phyloP scores from a whole-genome alignment of 1,140 invertebrate genomes.

The Elymnias hypermnestra region DNA sequence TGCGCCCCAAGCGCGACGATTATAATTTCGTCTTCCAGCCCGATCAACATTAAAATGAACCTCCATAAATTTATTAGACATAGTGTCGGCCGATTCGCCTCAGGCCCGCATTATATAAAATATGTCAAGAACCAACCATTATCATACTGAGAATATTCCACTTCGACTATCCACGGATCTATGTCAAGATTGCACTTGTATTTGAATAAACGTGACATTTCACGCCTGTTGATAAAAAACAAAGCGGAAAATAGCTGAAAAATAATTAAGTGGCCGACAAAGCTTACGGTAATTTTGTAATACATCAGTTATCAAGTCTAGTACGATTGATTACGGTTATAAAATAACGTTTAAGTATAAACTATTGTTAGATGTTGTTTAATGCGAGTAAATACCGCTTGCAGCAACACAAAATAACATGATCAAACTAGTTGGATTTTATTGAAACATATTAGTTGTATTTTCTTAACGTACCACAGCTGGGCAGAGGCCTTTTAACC shows the following conservation, averaged over 20 bases:
- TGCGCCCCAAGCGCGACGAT: conserved; percentile 64
- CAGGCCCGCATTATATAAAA: conserved; percentile 70
- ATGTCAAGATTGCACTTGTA: conserved; percentile 32
- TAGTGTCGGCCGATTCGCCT: conserved; percentile 64
- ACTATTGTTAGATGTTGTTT: conserved; percentile 16
- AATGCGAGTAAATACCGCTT: conserved; percentile 2
- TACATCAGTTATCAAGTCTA: conserved; percentile 10
- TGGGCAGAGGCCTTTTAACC: too few species aligned
- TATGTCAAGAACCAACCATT: conserved; percentile 74
- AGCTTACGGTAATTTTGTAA: conserved; percentile 16
- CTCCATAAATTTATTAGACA: conserved; percentile 75
- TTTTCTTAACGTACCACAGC: too few species aligned
- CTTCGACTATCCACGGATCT: conserved; percentile 40
- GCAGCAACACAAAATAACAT: neutral
- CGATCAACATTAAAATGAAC: conserved; percentile 74
- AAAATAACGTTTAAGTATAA: conserved; percentile 20
- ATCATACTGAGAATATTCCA: conserved; percentile 61
- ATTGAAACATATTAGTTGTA: too few species aligned
- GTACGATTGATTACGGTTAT: conserved; percentile 9
- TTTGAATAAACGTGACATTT: conserved; percentile 41
- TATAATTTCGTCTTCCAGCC: conserved; percentile 61
- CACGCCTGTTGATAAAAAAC: conserved; percentile 11
- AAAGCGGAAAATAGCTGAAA: conserved; percentile 15
- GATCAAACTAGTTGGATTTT: too few species aligned
- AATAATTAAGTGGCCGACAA: conserved; percentile 11